phyloP scores from a whole-genome alignment of 1,140 invertebrate species.

The Platyura marginata region DNA sequence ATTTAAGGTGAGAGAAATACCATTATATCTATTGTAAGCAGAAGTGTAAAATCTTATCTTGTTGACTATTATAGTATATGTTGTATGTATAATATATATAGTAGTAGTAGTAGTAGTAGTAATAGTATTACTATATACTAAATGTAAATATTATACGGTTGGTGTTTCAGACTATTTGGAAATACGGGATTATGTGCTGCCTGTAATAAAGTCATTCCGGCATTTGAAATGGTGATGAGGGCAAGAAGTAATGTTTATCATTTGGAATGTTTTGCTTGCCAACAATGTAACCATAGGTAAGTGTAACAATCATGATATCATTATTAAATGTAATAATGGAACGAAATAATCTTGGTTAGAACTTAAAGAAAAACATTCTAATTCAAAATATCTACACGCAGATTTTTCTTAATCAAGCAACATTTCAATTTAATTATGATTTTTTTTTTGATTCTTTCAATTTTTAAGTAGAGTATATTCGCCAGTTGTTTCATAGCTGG shows the following conservation, averaged over 20 bases:
- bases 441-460: not conserved
- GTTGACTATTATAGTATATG: no score
- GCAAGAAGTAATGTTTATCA: slow-evolving; percentile 93
- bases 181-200: slow-evolving; percentile 87
- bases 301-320: no score
- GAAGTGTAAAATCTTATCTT: no score
- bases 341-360: not conserved
- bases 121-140: no score
- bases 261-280: slow-evolving; percentile 95
- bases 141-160: no score
- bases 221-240: slow-evolving; percentile 98
- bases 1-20: slow-evolving; percentile 57
- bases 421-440: not conserved
- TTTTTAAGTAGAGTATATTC: not conserved
- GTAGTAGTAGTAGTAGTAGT: no score
- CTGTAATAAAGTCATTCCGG: slow-evolving; percentile 90
- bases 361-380: not conserved
- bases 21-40: no score
- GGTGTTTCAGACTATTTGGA: slow-evolving; percentile 66
- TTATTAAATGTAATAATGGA: no score
- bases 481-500: no score
- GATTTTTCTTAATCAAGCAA: not conserved
- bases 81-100: no score
- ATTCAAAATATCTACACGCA: no score
- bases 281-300: slow-evolving; percentile 95